These are phyloP conservation scores for Steinernema hermaphroditum DNA, from an alignment of 2,888 invertebrate species.

Conservation along the genomic window DNA sequence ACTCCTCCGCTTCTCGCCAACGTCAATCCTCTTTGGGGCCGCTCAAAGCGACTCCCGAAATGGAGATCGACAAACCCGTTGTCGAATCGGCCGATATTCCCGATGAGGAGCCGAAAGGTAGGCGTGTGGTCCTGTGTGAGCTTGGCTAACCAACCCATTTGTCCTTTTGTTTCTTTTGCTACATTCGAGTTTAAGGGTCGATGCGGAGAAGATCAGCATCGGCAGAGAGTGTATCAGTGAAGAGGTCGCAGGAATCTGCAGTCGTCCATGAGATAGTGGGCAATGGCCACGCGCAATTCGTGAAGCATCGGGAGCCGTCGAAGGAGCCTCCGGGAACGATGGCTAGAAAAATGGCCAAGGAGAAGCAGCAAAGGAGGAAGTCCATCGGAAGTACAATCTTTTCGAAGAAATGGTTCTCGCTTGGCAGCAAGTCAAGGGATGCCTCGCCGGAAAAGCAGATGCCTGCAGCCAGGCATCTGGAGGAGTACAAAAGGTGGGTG, in stretches of 20 bases:
- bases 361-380: conserved; percentile 26
- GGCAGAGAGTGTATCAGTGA: not conserved
- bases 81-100: conserved; percentile 7
- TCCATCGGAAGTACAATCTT: conserved; percentile 10
- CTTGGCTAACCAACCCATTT: conserved; percentile 4
- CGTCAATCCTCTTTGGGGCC: not conserved
- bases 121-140: conserved; percentile 15
- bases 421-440: conserved; percentile 50
- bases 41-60: not conserved
- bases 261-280: conserved; percentile 11
- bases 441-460: conserved; percentile 47
- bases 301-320: conserved; percentile 1
- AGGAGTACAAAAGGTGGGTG: not conserved
- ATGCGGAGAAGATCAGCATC: conserved; percentile 7
- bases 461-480: not conserved
- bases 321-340: conserved; percentile 1
- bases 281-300: not conserved
- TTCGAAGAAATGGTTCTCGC: conserved; percentile 47
- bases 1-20: conserved; percentile 7
- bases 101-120: conserved; percentile 17
- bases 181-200: not conserved
- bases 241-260: not conserved
- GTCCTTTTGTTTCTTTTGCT: not conserved
- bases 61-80: not conserved
- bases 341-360: conserved; percentile 9